Conservation (phyloP, 2,888 invertebrate species). For the Netelia inedita region DNA sequence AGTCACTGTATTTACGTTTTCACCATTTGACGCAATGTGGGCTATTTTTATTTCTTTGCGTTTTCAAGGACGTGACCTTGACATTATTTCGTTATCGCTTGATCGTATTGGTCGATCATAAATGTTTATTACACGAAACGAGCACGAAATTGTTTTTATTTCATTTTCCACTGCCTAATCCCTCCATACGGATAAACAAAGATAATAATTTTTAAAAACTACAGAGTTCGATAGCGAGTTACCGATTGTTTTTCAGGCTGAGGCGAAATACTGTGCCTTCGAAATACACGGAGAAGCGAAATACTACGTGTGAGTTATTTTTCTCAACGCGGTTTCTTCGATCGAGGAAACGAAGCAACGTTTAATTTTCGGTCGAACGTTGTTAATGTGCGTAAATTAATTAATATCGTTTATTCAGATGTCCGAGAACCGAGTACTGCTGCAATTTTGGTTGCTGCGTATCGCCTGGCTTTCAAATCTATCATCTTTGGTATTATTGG, state of each 20-base stretch:
- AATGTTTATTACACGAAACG: neutral
- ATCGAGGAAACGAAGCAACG: neutral
- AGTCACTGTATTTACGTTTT: slow-evolving; percentile 8
- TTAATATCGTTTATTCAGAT: slow-evolving; percentile 77
- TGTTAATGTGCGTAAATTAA: neutral
- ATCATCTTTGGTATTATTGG: slow-evolving; percentile 88
- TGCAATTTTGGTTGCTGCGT: slow-evolving; percentile 87
- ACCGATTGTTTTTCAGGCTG: slow-evolving; percentile 78
- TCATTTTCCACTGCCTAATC: neutral
- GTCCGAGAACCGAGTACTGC: slow-evolving; percentile 86
- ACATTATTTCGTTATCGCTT: slow-evolving; percentile 45
- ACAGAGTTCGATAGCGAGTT: neutral
- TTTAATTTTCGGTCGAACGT: neutral
- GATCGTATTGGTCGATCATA: slow-evolving; percentile 1
- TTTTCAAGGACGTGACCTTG: slow-evolving; percentile 33
- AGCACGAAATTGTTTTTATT: slow-evolving; percentile 30
- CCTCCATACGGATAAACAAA: neutral
- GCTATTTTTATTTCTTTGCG: slow-evolving; percentile 1
- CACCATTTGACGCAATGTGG: neutral
- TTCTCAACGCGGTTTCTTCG: neutral
- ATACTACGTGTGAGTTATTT: slow-evolving; percentile 84
- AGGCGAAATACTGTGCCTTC: slow-evolving; percentile 85
- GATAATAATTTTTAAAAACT: neutral
- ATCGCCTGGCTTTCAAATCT: slow-evolving; percentile 86
- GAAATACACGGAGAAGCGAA: slow-evolving; percentile 85